Base-by-base conservation (phyloP, 2,888 invertebrate genomes). In the Rhingia rostrata region DNA sequence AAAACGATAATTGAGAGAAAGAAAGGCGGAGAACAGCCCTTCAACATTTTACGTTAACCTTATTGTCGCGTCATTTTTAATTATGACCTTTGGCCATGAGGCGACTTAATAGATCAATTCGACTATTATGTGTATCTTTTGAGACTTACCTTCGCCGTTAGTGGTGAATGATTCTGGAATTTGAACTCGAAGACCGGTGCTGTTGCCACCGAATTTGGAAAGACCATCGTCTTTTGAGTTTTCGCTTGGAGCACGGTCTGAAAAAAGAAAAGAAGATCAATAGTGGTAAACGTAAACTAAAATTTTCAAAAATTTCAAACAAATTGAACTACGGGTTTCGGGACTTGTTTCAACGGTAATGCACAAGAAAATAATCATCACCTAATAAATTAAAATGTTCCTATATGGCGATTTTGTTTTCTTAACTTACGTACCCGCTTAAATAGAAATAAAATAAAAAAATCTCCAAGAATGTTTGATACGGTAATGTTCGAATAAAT, bases 61-160 rank as follows among this genome's bases (percentile, higher is more conserved):
- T 77, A 70, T 37, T 35, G 75, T 69, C 49, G 56, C 75, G 75
- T 75, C 80, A 69, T 47, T 43, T 67, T 54, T 67, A 74, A 63
- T 67, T 74, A 63, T 54, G 39, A 4, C 37, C 30, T 41, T 33
- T 22, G 39, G 33, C 47, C 14, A 51, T 7, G 37, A 37, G 30
- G 4, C 5, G 4, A 14, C 14, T 10, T 4, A 33, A 14, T n/a
- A 45, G n/a, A 37, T 22, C 37, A 32, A 3, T 67, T 47, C 6
- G 9, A 14, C 0, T 64, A 37, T 10, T 37, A 22, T n/a, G 35
- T 41, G 12, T 47, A 22, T 58, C 58, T 22, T 22, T 22, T 22
- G 1, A 22, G 22, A 92, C 93, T 93, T 93, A 96, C 96, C 96
- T 94, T 96, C 95, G 89, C 96, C 96, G 91, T 96, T 95, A 90